Conservation (phyloP, 2,113 vertebrate species). For the Paramisgurnus dabryanus region DNA sequence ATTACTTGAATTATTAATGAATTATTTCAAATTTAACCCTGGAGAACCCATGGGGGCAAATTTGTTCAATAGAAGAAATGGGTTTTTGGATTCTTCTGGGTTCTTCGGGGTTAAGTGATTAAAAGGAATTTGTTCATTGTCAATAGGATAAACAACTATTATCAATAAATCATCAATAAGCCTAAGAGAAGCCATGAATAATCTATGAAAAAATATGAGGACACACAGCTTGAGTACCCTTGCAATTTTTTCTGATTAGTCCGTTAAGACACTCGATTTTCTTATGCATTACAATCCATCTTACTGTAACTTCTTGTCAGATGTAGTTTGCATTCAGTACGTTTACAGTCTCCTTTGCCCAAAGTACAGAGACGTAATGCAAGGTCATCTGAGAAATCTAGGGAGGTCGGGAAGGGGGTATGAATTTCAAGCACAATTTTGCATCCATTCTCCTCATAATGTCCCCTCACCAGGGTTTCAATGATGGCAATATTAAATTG, state of each 20-base stretch:
- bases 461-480: slow-evolving; percentile 28
- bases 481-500: slow-evolving; percentile 9
- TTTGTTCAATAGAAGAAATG: too few species aligned
- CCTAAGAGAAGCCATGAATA: not conserved
- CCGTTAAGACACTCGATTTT: not conserved
- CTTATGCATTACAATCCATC: not conserved
- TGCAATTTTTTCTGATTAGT: slow-evolving; percentile 8
- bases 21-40: too few species aligned
- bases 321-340: slow-evolving; percentile 13
- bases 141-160: too few species aligned
- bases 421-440: slow-evolving; percentile 44
- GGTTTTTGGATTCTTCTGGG: too few species aligned
- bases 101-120: too few species aligned
- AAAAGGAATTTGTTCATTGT: too few species aligned
- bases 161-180: too few species aligned
- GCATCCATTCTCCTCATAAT: slow-evolving; percentile 32
- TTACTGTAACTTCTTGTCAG: slow-evolving; percentile 16
- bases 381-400: slow-evolving; percentile 14
- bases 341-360: not conserved
- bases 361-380: not conserved
- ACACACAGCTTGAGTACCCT: not conserved
- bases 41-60: too few species aligned
- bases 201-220: not conserved
- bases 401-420: not conserved
- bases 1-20: too few species aligned